Percentiles rank a stretch among this genome's conserved stretches.
Conservation (phyloP, 2,888 invertebrate species). For the Harpagoxenus sublaevis region DNA sequence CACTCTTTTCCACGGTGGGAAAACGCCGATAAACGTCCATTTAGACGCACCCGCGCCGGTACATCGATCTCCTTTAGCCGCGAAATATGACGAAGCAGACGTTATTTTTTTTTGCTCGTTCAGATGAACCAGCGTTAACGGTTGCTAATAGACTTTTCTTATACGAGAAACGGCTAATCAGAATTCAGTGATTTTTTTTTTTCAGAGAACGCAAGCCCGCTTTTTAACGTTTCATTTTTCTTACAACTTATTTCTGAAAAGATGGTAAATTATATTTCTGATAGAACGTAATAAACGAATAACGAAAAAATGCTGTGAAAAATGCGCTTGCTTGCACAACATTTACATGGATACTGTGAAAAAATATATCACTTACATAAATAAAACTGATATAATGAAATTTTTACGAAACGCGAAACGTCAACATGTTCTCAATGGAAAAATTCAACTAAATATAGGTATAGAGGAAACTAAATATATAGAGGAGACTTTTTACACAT, state of each 20-base stretch:
- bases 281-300: background rate
- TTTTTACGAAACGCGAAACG: background rate
- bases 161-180: background rate
- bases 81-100: slow-evolving; percentile 14
- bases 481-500: background rate
- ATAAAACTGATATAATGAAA: slow-evolving; percentile 4
- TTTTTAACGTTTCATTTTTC: background rate
- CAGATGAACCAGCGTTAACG: background rate
- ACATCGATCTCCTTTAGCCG: slow-evolving; percentile 34
- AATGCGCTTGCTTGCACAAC: background rate
- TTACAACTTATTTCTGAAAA: background rate
- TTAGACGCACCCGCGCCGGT: slow-evolving; percentile 4
- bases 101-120: background rate
- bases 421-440: background rate
- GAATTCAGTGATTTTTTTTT: background rate
- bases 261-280: background rate
- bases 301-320: background rate
- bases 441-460: background rate
- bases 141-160: background rate
- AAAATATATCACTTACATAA: slow-evolving; percentile 9
- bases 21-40: slow-evolving; percentile 54
- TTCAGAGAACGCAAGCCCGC: background rate
- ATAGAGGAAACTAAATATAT: background rate
- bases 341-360: background rate
- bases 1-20: background rate